phyloP scores from a whole-genome alignment of 1,140 invertebrate genomes.

The Drosophila eugracilis region DNA sequence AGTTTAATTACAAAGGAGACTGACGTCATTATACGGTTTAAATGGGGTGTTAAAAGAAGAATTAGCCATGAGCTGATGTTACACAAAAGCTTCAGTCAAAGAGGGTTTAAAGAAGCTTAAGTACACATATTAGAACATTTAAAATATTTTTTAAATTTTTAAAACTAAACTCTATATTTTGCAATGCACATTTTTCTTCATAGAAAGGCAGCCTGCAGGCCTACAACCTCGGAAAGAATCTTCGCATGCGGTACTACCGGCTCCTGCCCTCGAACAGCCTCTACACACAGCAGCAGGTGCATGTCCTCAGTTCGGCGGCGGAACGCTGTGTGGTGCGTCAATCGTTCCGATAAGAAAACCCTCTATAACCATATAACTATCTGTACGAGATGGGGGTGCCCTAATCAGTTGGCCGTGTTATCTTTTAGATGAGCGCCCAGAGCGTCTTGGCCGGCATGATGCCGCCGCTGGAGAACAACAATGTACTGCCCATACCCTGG shows the following conservation, averaged over 20 bases:
- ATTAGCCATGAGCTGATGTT: too few relatives aligned
- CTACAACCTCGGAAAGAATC: slow-evolving; percentile 90
- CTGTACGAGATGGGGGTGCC: slow-evolving; percentile 48
- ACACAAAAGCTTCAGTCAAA: too few relatives aligned
- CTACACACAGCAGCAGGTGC: slow-evolving; percentile 88
- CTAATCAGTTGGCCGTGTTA: slow-evolving; percentile 75
- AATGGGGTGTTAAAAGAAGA: too few relatives aligned
- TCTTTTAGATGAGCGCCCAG: slow-evolving; percentile 91
- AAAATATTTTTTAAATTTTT: not conserved
- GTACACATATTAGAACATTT: not conserved
- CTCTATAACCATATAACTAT: slow-evolving; percentile 28
- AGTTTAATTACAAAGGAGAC: too few relatives aligned
- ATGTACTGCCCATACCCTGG: slow-evolving; percentile 92
- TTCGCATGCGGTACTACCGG: slow-evolving; percentile 89
- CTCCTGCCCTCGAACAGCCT: slow-evolving; percentile 87
- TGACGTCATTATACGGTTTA: too few relatives aligned
- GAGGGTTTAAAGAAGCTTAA: too few relatives aligned
- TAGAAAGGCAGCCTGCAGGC: slow-evolving; percentile 92
- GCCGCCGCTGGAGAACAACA: slow-evolving; percentile 89
- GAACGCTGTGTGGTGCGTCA: slow-evolving; percentile 89
- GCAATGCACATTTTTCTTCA: too few relatives aligned
- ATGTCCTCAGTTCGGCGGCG: slow-evolving; percentile 91
- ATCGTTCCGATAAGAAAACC: slow-evolving; percentile 22
- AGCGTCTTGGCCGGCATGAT: slow-evolving; percentile 93
- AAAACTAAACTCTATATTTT: too few relatives aligned